These are phyloP conservation scores for Hozukius guyotensis DNA, from an alignment of 2,797 vertebrate species.

Conservation along the genomic window DNA sequence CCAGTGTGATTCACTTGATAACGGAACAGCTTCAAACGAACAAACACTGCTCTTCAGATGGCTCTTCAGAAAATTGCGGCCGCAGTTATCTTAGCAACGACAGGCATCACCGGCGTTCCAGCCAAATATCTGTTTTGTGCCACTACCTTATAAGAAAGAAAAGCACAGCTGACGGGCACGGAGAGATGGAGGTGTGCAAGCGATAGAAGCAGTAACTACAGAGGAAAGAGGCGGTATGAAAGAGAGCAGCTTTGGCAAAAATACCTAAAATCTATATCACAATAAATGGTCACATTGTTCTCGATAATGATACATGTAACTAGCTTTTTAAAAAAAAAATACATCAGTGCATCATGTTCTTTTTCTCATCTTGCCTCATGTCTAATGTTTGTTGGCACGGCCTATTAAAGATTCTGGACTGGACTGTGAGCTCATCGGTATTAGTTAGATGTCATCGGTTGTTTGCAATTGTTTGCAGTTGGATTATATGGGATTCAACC, in stretches of 20 bases:
- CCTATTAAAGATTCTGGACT: not conserved
- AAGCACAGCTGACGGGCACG: not conserved
- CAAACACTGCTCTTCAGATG: not conserved
- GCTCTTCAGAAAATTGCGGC: constrained; percentile 21
- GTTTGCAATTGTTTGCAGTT: not conserved
- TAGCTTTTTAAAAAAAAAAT: not conserved
- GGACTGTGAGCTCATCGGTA: not conserved
- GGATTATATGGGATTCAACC: not conserved
- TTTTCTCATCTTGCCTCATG: not conserved
- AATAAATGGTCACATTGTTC: not conserved
- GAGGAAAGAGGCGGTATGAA: not conserved
- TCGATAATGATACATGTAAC: not conserved
- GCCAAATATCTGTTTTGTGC: constrained; percentile 8
- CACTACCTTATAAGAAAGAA: not conserved
- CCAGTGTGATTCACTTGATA: constrained; percentile 8
- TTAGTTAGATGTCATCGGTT: not conserved
- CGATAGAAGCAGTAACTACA: not conserved
- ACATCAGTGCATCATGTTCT: not conserved
- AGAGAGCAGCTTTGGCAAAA: not conserved
- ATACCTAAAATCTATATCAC: not conserved
- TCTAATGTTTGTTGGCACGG: not conserved
- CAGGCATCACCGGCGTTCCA: not conserved
- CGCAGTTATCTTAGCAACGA: constrained; percentile 10
- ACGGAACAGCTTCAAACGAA: not conserved
- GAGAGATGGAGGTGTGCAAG: not conserved